A percentile compares a stretch with the other conserved stretches of the same genome.
Conservation (phyloP, 1,140 invertebrate genomes). For the Heliconius hewitsoni region DNA sequence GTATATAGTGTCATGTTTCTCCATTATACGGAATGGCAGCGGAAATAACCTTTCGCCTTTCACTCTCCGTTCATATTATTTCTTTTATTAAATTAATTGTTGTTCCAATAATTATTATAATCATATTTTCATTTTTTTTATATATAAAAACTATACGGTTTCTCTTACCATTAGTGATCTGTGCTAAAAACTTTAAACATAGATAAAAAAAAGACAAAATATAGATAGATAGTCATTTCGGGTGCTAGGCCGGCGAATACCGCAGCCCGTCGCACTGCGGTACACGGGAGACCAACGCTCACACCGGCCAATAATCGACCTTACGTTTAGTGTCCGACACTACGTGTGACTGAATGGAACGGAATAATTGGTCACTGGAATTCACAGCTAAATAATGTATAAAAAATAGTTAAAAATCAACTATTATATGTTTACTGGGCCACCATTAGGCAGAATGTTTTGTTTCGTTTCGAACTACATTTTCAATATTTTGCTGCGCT, state of each 20-base stretch:
- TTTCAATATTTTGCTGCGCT: too few species aligned
- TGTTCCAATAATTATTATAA: too few species aligned
- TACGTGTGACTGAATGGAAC: neutral
- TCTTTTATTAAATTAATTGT: too few species aligned
- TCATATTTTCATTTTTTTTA: neutral
- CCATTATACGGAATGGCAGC: too few species aligned
- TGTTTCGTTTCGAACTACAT: too few species aligned
- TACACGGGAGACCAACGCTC: conserved; percentile 44
- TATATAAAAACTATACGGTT: neutral
- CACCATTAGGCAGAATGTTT: too few species aligned
- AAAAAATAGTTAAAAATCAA: neutral
- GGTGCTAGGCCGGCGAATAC: conserved; percentile 37
- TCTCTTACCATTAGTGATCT: neutral
- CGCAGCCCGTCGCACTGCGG: conserved; percentile 64
- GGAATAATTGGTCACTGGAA: neutral
- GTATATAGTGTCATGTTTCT: too few species aligned
- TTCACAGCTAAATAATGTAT: neutral
- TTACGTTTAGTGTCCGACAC: conserved; percentile 28
- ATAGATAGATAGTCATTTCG: conserved; percentile 27
- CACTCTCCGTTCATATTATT: too few species aligned
- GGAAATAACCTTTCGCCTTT: too few species aligned
- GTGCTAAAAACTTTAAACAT: neutral
- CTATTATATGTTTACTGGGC: too few species aligned
- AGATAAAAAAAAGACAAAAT: conserved; percentile 20
- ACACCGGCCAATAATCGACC: conserved; percentile 41